Evolutionary conservation across 2,888 invertebrate species (phyloP).

Genomic region (Elmis aenea): DNA sequence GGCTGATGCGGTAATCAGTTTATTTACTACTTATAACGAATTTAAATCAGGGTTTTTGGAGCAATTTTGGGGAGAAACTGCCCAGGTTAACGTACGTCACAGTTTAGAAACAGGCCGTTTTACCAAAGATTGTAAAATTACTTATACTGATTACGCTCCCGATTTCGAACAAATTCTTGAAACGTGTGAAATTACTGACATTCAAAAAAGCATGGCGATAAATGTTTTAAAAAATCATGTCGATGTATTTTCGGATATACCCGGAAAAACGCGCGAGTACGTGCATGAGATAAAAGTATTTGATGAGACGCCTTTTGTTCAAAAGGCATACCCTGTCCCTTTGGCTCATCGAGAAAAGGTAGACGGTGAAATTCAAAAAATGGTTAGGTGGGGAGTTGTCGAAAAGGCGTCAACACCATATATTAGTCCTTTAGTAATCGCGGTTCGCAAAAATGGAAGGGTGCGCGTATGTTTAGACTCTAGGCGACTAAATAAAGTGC

Average conservation of each 20-base stretch:
- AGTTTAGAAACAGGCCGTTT: no score
- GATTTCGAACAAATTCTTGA: no score
- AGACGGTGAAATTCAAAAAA: slow-evolving; percentile 25
- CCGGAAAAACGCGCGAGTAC: slow-evolving; percentile 19
- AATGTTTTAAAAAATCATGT: no score
- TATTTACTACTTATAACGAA: no score
- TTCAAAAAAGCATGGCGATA: no score
- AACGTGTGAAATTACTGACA: no score
- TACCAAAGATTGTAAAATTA: no score
- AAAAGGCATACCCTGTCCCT: slow-evolving; percentile 31
- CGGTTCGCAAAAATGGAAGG: slow-evolving; percentile 16
- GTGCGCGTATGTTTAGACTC: slow-evolving; percentile 34
- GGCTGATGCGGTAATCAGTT: no score
- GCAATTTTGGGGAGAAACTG: no score
- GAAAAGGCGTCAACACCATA: slow-evolving; percentile 29
- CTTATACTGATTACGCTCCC: no score
- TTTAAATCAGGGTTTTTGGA: no score
- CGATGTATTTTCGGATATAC: slow-evolving; percentile 1
- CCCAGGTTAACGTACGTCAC: no score
- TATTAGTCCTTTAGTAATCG: slow-evolving; percentile 17
- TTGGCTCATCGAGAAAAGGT: slow-evolving; percentile 25
- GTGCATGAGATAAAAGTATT: slow-evolving; percentile 23
- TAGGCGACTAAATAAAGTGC: slow-evolving; percentile 28
- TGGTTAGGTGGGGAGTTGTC: slow-evolving; percentile 31
- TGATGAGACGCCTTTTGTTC: slow-evolving; percentile 21